Conservation (phyloP, 1,140 invertebrate genomes). For the Chlorops oryzae region DNA sequence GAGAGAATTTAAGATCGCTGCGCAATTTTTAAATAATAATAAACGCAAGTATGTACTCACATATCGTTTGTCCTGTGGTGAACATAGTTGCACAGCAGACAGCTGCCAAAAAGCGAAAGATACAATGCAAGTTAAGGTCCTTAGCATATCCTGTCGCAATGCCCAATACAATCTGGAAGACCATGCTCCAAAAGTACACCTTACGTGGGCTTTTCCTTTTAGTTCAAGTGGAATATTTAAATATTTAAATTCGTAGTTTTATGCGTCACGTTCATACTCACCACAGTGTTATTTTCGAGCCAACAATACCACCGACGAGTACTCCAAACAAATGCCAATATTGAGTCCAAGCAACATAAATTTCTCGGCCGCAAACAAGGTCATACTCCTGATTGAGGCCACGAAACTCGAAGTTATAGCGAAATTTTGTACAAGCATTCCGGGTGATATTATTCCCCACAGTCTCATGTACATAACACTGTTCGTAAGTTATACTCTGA, state of each 20-base stretch:
- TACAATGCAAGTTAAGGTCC: slow-evolving; percentile 43
- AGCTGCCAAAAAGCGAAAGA: slow-evolving; percentile 44
- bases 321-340: slow-evolving; percentile 49
- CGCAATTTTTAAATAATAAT: not conserved
- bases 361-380: slow-evolving; percentile 45
- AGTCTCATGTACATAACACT: slow-evolving; percentile 30
- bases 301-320: slow-evolving; percentile 43
- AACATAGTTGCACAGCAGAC: slow-evolving; percentile 47
- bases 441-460: not conserved
- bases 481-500: slow-evolving; percentile 22
- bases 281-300: slow-evolving; percentile 44
- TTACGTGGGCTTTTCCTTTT: slow-evolving; percentile 39
- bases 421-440: slow-evolving; percentile 26
- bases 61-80: slow-evolving; percentile 42
- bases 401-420: slow-evolving; percentile 32
- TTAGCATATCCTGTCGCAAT: slow-evolving; percentile 42
- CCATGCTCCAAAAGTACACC: slow-evolving; percentile 44
- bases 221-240: slow-evolving; percentile 5
- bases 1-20: not conserved
- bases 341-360: slow-evolving; percentile 48
- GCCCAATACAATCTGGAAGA: slow-evolving; percentile 41
- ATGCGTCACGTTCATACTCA: slow-evolving; percentile 13
- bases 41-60: too few relatives aligned
- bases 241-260: not conserved
- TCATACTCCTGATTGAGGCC: slow-evolving; percentile 46